Evolutionary conservation across 2,797 vertebrate genomes (phyloP), one percentile per base, ranked within the genome.

Genomic region (Myioborus miniatus): DNA sequence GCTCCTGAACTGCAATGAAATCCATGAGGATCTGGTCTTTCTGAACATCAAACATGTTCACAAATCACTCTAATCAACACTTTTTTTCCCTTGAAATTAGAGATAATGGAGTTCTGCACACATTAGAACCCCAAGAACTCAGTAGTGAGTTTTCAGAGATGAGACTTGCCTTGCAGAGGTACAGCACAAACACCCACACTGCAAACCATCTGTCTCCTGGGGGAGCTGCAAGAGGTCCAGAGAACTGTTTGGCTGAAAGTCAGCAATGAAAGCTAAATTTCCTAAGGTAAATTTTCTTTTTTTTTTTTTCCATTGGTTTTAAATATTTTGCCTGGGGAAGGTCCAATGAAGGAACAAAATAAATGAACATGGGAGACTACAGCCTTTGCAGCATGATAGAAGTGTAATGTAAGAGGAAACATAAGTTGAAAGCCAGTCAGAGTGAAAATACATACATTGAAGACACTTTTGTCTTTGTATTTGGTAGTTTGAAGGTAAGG

Each of bases 191-290:
- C 11, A 36, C 36, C 34, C 34, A 32, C 17, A 3, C 16, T 29
- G 39, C 29, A 69, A 69, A 86, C 30, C 46, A 17, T 5, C 2
- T 39, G 52, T 85, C 37, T 91, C 39, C 41, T 44, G 7, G 4
- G 32, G 41, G 34, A 89, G 19, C 69, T 87, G 20, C 16, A 46
- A 39, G 24, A 64, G 71, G 24, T 9, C 58, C 29, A 59, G 36
- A 81, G 43, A 79, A 75, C 30, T 7, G 6, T n/a, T 88, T 79
- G 46, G 46, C 69, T 81, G 77, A 55, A 91, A 87, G 43, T 62
- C 53, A 72, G 65, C 50, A 81, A 76, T 11, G 14, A 27, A 85
- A 82, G 14, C 47, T 64, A 18, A 8, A 59, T 78, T 87, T 88
- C 43, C 8, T 6, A 41, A 46, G 24, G 46, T 77, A 46, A 36